Evolutionary conservation across 1,140 invertebrate species (phyloP).

Genomic region (Solen grandis): DNA sequence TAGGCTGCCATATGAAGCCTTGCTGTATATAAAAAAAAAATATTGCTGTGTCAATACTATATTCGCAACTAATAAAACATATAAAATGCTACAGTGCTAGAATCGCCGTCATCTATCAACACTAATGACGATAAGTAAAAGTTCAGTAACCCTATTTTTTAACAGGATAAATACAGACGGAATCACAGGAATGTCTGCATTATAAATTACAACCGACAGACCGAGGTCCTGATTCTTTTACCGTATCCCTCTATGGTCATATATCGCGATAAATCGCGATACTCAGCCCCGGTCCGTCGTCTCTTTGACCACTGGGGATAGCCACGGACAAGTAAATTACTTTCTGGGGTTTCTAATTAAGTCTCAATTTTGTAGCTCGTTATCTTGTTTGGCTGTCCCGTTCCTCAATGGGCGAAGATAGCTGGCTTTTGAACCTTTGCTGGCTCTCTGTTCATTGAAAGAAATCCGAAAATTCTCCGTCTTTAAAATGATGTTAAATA

Average conservation of each 20-base stretch:
- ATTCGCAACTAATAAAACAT: no score
- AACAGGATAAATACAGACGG: background rate
- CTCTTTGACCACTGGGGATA: background rate
- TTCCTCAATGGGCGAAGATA: slow-evolving; percentile 26
- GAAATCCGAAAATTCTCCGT: slow-evolving; percentile 29
- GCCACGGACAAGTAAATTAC: slow-evolving; percentile 13
- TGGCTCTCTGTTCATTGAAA: background rate
- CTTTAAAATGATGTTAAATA: slow-evolving; percentile 55
- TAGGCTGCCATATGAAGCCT: no score
- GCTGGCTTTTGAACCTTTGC: slow-evolving; percentile 35
- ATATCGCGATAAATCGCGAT: background rate
- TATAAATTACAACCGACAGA: background rate
- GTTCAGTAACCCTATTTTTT: background rate
- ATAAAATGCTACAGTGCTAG: no score
- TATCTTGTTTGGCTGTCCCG: slow-evolving; percentile 13
- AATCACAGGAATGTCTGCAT: background rate
- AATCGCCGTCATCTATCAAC: no score
- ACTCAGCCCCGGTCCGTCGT: background rate
- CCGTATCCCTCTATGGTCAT: background rate
- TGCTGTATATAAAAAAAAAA: no score
- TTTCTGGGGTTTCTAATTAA: slow-evolving; percentile 40
- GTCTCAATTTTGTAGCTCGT: slow-evolving; percentile 21
- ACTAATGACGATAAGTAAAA: no score
- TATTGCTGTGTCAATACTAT: no score
- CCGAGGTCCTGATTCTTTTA: background rate